Percentiles rank a stretch among this genome's conserved stretches.
phyloP scores from a whole-genome alignment of 2,797 vertebrate species.

The Echeneis naucrates region DNA sequence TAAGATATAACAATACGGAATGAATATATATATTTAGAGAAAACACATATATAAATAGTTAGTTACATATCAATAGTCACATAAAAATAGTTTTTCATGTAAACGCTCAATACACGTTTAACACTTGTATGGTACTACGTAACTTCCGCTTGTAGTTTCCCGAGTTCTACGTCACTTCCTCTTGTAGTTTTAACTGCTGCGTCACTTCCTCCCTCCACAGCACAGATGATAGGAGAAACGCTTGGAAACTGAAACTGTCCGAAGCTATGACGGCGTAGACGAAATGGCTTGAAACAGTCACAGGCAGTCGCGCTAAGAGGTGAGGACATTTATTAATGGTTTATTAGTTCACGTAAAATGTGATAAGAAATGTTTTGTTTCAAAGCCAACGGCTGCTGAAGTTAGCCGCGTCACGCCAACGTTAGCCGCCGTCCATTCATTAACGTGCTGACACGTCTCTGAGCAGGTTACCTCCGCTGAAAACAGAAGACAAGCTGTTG shows the following conservation, averaged over 20 bases:
- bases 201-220: slow-evolving; percentile 25
- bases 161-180: no score
- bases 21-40: no score
- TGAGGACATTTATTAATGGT: not conserved
- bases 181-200: not conserved
- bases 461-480: not conserved
- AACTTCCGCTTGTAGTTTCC: no score
- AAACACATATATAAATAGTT: no score
- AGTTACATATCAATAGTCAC: no score
- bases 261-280: not conserved
- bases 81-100: not conserved
- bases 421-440: slow-evolving; percentile 3
- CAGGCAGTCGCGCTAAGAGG: slow-evolving; percentile 23
- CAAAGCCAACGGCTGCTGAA: slow-evolving; percentile 14
- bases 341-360: no score
- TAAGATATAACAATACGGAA: no score
- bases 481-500: no score
- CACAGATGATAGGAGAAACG: slow-evolving; percentile 9
- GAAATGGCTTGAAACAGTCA: slow-evolving; percentile 43
- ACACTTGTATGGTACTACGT: no score
- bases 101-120: no score
- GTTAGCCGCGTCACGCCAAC: not conserved
- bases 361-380: no score
- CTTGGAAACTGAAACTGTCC: slow-evolving; percentile 35
- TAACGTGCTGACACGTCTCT: not conserved